Conservation (phyloP, 2,797 vertebrate species). For the Phataginus tricuspis region DNA sequence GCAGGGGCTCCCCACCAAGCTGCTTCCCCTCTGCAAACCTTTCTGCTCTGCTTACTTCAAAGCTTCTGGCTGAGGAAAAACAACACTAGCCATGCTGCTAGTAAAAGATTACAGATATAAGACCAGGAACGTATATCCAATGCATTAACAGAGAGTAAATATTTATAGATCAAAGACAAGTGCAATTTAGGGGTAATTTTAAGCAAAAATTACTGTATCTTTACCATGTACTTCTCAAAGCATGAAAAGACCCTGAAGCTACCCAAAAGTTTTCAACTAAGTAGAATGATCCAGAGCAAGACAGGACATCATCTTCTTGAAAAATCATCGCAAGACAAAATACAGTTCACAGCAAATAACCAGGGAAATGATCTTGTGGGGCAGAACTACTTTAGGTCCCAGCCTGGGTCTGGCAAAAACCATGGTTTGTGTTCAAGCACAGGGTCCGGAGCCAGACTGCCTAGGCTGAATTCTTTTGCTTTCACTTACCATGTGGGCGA, state of each 20-base stretch:
- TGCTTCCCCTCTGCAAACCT: not conserved
- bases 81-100: not conserved
- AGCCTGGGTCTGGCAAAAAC: not conserved
- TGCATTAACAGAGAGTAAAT: not conserved
- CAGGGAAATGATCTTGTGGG: not conserved
- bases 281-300: not conserved
- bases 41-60: constrained; percentile 15
- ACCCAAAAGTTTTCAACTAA: not conserved
- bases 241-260: not conserved
- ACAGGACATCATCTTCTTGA: not conserved
- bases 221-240: constrained; percentile 16
- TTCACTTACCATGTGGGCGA: not conserved
- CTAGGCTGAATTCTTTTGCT: not conserved
- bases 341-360: not conserved
- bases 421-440: not conserved
- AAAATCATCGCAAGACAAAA: not conserved
- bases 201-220: constrained; percentile 43
- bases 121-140: not conserved
- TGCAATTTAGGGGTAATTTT: constrained; percentile 31
- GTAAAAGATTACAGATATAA: not conserved
- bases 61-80: not conserved
- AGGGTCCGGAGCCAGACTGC: not conserved
- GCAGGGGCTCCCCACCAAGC: not conserved
- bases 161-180: constrained; percentile 46
- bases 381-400: not conserved